Evolutionary conservation across 1,140 invertebrate genomes (phyloP).

Genomic region (Drosophila aff.): DNA sequence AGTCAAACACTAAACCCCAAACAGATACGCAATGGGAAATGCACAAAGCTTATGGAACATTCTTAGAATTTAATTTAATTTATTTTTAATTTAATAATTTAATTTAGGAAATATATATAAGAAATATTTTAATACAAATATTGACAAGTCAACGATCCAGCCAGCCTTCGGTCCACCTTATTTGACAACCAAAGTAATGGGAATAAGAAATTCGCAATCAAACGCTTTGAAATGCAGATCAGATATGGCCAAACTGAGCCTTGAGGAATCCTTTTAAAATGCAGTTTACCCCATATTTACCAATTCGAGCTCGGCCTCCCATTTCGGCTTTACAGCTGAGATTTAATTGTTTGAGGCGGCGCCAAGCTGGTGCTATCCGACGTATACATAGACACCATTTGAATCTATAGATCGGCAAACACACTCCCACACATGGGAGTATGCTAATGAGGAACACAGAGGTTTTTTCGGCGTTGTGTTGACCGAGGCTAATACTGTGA

Average conservation of each 20-base stretch:
- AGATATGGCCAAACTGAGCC: constrained; percentile 9
- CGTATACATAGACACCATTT: not conserved
- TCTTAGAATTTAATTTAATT: not conserved
- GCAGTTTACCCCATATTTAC: constrained; percentile 15
- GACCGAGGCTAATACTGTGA: constrained; percentile 74
- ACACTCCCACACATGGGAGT: constrained; percentile 38
- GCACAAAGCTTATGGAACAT: constrained; percentile 17
- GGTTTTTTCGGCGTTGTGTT: constrained; percentile 14
- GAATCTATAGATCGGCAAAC: constrained; percentile 23
- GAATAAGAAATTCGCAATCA: constrained; percentile 4
- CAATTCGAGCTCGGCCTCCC: not conserved
- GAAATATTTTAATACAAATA: constrained; percentile 2
- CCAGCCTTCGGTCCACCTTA: not conserved
- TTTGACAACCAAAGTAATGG: constrained; percentile 12
- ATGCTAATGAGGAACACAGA: constrained; percentile 48
- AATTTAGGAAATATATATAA: not conserved
- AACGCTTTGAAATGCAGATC: constrained; percentile 19
- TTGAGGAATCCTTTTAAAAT: constrained; percentile 21
- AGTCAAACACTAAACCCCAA: constrained; percentile 22
- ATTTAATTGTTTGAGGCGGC: constrained; percentile 38
- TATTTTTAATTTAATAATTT: too few species aligned
- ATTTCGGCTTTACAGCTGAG: constrained; percentile 2
- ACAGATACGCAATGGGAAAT: constrained; percentile 25
- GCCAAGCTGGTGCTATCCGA: constrained; percentile 17
- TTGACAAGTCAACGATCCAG: constrained; percentile 5